A percentile compares a stretch with the other conserved stretches of the same genome.
Conservation (phyloP, 2,113 vertebrate species). For the Daphoenositta chrysoptera region DNA sequence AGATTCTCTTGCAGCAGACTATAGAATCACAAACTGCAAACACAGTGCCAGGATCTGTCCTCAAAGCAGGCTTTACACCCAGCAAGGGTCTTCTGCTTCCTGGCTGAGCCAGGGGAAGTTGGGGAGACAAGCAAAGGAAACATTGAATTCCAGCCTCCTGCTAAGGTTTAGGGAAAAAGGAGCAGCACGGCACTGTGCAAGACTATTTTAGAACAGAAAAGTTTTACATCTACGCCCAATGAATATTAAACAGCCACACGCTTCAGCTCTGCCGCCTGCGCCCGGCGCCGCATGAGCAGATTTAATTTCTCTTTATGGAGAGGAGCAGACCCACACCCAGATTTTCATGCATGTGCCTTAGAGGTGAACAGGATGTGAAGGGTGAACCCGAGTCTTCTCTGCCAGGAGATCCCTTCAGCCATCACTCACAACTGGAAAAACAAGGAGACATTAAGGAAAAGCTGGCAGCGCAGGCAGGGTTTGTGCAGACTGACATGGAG, state of each 20-base stretch:
- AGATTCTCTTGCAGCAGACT: neutral
- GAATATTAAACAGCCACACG: constrained; percentile 7
- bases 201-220: neutral
- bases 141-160: neutral
- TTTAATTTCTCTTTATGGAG: neutral
- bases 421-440: neutral
- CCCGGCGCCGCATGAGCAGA: neutral
- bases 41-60: neutral
- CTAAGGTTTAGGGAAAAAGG: neutral
- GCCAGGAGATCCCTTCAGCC: neutral
- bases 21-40: neutral
- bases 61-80: neutral
- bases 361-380: neutral
- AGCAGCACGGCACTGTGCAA: neutral
- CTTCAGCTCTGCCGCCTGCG: neutral
- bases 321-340: neutral
- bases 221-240: neutral
- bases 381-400: neutral
- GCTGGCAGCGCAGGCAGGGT: neutral
- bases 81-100: neutral
- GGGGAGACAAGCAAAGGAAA: neutral
- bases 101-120: neutral
- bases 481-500: neutral
- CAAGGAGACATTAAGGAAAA: neutral
- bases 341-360: neutral